phyloP scores from a whole-genome alignment of 2,113 vertebrate genomes.

The Noctilio leporinus region DNA sequence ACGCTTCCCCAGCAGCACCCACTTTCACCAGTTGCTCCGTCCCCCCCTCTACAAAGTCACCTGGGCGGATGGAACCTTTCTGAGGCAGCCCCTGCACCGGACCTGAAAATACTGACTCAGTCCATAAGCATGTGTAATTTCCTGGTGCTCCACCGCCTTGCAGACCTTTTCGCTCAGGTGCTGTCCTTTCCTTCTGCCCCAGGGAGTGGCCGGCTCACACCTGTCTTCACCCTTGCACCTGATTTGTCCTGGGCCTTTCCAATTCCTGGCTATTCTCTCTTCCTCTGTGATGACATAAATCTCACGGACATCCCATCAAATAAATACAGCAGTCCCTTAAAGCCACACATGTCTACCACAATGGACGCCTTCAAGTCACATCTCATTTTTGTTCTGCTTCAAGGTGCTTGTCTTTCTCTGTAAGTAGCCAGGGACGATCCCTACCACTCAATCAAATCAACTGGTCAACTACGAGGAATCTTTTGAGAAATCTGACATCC shows the following conservation, averaged over 20 bases:
- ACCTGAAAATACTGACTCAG: not conserved
- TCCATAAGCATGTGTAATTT: fast-evolving
- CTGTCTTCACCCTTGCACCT: too few species aligned
- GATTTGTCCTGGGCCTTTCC: not conserved
- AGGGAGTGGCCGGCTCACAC: not conserved
- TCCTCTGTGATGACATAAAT: not conserved
- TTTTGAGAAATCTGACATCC: not conserved
- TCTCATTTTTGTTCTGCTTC: not conserved
- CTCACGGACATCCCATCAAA: not conserved
- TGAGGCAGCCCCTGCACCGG: not conserved
- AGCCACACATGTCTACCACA: not conserved
- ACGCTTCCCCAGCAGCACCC: not conserved
- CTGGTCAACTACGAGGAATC: not conserved
- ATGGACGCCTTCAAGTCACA: not conserved
- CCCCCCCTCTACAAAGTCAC: not conserved
- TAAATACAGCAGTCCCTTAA: not conserved
- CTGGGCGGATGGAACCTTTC: not conserved
- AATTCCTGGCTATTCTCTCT: not conserved
- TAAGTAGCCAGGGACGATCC: not conserved
- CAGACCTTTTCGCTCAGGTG: not conserved
- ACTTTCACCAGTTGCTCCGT: not conserved
- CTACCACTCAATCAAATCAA: not conserved
- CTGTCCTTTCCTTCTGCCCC: not conserved
- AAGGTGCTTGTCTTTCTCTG: not conserved
- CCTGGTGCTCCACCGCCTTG: not conserved